Evolutionary conservation across 2,113 vertebrate genomes (phyloP).

Genomic region (Chrysemys picta): DNA sequence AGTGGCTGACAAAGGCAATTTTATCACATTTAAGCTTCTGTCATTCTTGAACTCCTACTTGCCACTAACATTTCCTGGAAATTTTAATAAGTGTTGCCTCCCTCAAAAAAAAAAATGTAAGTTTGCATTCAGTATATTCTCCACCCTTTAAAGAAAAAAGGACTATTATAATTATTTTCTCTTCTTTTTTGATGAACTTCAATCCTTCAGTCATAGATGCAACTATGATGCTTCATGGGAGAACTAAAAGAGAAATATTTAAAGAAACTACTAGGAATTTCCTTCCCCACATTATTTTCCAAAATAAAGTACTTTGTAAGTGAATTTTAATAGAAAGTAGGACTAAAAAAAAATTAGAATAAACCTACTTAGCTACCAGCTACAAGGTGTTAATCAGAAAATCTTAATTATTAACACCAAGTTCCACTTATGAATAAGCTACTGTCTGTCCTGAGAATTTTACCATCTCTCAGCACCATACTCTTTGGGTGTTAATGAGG

Average conservation of each 20-base stretch:
- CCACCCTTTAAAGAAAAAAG: neutral
- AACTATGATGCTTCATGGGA: neutral
- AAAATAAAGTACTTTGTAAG: neutral
- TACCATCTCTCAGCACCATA: neutral
- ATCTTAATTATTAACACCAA: slow-evolving; percentile 7
- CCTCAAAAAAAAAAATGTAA: neutral
- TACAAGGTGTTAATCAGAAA: slow-evolving; percentile 14
- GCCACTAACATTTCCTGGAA: neutral
- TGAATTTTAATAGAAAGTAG: neutral
- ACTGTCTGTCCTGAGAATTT: neutral
- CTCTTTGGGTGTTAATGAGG: slow-evolving; percentile 15
- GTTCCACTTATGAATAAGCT: neutral
- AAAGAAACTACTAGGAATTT: neutral
- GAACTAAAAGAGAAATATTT: neutral
- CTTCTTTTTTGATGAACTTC: neutral
- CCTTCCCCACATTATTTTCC: neutral
- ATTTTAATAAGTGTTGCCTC: neutral
- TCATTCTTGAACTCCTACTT: neutral
- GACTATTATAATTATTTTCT: neutral
- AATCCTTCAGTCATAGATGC: neutral
- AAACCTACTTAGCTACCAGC: neutral
- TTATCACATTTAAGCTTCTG: neutral
- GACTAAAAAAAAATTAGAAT: neutral
- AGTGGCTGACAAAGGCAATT: neutral
- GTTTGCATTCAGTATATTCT: neutral